These are phyloP conservation scores for Phrynocephalus guinanensis DNA, from an alignment of 2,797 vertebrate genomes.

Conservation along the genomic window DNA sequence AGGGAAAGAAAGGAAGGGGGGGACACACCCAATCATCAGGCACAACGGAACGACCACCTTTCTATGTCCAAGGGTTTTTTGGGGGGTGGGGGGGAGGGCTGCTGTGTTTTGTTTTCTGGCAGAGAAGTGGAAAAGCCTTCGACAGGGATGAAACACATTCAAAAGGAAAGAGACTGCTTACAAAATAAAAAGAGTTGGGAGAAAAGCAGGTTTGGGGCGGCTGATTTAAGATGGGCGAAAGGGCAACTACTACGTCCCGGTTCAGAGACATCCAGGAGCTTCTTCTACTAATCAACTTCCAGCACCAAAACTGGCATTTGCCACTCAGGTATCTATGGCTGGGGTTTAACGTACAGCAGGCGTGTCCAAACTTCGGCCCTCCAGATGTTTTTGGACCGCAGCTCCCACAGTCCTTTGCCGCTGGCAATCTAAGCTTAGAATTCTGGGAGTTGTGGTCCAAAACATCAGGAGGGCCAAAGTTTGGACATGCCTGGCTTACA, in stretches of 20 bases:
- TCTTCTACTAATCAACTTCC: slow-evolving; percentile 58
- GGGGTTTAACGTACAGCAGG: too few relatives aligned
- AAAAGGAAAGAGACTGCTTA: slow-evolving; percentile 74
- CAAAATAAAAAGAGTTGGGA: slow-evolving; percentile 58
- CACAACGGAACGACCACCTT: too few relatives aligned
- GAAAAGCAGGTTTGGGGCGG: neutral
- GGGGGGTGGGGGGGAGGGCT: too few relatives aligned
- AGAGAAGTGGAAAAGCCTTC: slow-evolving; percentile 88
- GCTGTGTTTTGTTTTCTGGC: slow-evolving; percentile 65
- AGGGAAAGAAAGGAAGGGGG: slow-evolving; percentile 45
- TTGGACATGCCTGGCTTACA: too few relatives aligned
- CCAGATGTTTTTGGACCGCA: too few relatives aligned
- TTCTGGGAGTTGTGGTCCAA: too few relatives aligned
- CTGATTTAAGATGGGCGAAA: slow-evolving; percentile 57
- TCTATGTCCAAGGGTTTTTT: slow-evolving; percentile 26
- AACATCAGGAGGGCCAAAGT: too few relatives aligned
- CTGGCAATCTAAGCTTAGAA: too few relatives aligned
- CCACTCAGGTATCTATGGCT: too few relatives aligned
- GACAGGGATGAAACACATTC: slow-evolving; percentile 75
- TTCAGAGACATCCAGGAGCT: slow-evolving; percentile 65
- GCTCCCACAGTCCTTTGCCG: too few relatives aligned
- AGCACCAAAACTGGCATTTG: neutral
- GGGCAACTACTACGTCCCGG: slow-evolving; percentile 53
- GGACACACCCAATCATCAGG: slow-evolving; percentile 47
- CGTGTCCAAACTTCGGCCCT: too few relatives aligned